Base-by-base conservation (phyloP, 2,113 vertebrate species). In the Neolamprologus tretocephalus region DNA sequence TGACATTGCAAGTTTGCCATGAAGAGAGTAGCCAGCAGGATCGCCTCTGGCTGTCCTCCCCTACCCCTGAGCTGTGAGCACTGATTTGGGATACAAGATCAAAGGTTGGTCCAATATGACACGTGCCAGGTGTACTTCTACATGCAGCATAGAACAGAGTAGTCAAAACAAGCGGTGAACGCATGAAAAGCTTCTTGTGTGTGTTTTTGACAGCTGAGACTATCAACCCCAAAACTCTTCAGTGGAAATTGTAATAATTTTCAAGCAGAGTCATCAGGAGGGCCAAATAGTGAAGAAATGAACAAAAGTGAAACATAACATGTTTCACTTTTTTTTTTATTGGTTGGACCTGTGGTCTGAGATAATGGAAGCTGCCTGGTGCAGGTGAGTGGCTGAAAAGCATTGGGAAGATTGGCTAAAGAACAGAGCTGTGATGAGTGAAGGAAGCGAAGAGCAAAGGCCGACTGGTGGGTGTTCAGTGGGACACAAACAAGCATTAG, bases 1-100 rank as follows among this genome's bases (percentile, higher is more conserved):
- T 54, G 3, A 54, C 78, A 80, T n/a, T 78, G 73, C 45, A 78
- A 78, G 73, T 78, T 78, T 31, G 73, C 26, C 71, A 51, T 51
- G 45, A 80, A 54, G n/a, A 14, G 47, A 54, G 6, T 16, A 54
- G 31, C 73, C 26, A 3, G 28, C 19, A 53, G 49, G 19, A 16
- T 80, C 1, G 31, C 49, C 78, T 80, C 78, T 6, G 42, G 49
- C 78, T 35, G 12, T 35, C 19, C 31, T 80, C 78, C 78, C 7
- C 17, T 0, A 97, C 96, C 1, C 97, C 98, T 1, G 96, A 97
- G 97, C 95, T 97, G 97, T 0, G 97, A 98, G 88, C 97, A 96
- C 96, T 7, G 66, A 97, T 37, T 94, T 98, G 2, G 97, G 97
- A 0, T 97, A 98, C 92, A 97, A 98, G 87, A 96, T 97, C 45